Evolutionary conservation across 2,888 invertebrate species (phyloP).

Genomic region (Tetranychus piercei): DNA sequence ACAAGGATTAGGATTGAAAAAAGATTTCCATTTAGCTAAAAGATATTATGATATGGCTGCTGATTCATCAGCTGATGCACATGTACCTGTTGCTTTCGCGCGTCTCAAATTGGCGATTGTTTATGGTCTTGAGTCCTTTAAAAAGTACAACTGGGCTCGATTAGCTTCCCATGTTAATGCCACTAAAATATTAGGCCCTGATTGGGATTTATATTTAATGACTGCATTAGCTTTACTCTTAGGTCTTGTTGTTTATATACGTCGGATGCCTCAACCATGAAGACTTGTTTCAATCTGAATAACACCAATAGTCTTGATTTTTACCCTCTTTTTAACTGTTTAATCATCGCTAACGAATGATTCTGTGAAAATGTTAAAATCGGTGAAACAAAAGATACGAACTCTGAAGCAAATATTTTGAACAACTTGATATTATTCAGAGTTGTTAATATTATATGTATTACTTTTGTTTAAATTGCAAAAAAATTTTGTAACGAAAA

Average conservation of each 20-base stretch:
- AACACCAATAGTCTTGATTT: not conserved
- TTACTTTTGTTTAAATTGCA: no score
- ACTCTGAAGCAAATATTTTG: no score
- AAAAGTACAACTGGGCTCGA: constrained; percentile 22
- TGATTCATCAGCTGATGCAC: constrained; percentile 76
- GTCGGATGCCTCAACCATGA: constrained; percentile 9
- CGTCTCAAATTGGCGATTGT: constrained; percentile 49
- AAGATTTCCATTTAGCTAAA: constrained; percentile 84
- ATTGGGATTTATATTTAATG: constrained; percentile 87
- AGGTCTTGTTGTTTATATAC: constrained; percentile 34
- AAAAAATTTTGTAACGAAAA: no score
- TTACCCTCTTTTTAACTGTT: not conserved
- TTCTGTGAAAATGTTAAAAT: no score
- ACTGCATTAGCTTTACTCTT: constrained; percentile 60
- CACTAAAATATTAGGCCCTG: constrained; percentile 53
- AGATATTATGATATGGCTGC: constrained; percentile 89
- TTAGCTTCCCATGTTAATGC: constrained; percentile 34
- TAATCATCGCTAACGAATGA: not conserved
- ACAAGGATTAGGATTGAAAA: constrained; percentile 70
- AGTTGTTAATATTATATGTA: no score
- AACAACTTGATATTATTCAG: no score
- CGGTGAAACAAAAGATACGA: no score
- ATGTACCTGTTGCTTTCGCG: constrained; percentile 78
- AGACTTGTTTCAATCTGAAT: not conserved
- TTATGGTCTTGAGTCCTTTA: constrained; percentile 9